Evolutionary conservation across 2,113 vertebrate genomes (phyloP).

Genomic region (Pyxicephalus adspersus): DNA sequence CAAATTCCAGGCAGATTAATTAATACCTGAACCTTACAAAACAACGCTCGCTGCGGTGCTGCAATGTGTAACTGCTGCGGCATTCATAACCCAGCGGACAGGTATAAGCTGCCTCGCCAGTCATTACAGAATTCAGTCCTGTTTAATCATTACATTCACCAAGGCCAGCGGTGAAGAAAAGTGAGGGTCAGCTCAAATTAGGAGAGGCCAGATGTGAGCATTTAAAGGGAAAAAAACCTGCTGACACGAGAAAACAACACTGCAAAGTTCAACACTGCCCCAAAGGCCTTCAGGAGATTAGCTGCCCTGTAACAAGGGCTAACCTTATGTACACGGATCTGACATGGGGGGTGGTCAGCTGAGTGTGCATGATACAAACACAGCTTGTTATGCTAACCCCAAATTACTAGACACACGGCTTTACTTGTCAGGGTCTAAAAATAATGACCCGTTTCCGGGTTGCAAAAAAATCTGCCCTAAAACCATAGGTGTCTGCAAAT

Average conservation of each 20-base stretch:
- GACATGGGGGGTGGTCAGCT: not conserved
- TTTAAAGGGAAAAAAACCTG: constrained; percentile 15
- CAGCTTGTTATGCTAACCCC: not conserved
- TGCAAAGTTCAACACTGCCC: constrained; percentile 1
- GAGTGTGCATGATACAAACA: not conserved
- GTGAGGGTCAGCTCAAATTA: not conserved
- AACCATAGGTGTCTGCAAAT: too few species aligned
- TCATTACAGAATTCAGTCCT: not conserved
- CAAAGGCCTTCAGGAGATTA: constrained; percentile 24
- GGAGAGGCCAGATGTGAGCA: constrained; percentile 25
- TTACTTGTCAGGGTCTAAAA: too few species aligned
- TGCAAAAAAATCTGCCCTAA: too few species aligned
- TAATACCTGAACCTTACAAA: not conserved
- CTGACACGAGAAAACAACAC: constrained; percentile 10
- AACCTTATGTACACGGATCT: not conserved
- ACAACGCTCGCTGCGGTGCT: not conserved
- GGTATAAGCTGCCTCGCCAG: not conserved
- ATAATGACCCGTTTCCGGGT: too few species aligned
- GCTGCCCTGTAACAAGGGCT: not conserved
- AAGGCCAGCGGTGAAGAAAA: constrained; percentile 24
- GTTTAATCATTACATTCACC: constrained; percentile 43
- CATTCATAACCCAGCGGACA: not conserved
- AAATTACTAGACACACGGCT: too few species aligned
- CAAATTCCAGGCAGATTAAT: not conserved
- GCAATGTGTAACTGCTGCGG: not conserved